Conservation (phyloP, 2,113 vertebrate species). For the cat (Felis catus) region F.catus_Fca126_mat1.0 CM031412.1:238609501-238610000, state of each 20-base stretch:
- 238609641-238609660: accelerated
- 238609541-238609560: neutral
- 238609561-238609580: neutral
- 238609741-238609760: accelerated
- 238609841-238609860: neutral
- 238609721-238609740: neutral
- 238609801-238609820: accelerated
- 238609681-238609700: neutral
- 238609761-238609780: accelerated
- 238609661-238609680: no score
- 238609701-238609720: neutral
- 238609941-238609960: accelerated
- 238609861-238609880: accelerated
- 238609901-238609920: neutral
- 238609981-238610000: neutral
- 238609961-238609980: neutral
- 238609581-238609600: neutral
- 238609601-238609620: neutral
- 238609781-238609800: accelerated
- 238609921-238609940: neutral
- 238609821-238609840: accelerated
- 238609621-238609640: neutral
- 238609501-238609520: neutral
- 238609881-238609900: neutral
- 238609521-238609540: neutral